A percentile compares a stretch with the other conserved stretches of the same genome.
Conservation (phyloP, 2,797 vertebrate species). For the Vespertilio murinus region DNA sequence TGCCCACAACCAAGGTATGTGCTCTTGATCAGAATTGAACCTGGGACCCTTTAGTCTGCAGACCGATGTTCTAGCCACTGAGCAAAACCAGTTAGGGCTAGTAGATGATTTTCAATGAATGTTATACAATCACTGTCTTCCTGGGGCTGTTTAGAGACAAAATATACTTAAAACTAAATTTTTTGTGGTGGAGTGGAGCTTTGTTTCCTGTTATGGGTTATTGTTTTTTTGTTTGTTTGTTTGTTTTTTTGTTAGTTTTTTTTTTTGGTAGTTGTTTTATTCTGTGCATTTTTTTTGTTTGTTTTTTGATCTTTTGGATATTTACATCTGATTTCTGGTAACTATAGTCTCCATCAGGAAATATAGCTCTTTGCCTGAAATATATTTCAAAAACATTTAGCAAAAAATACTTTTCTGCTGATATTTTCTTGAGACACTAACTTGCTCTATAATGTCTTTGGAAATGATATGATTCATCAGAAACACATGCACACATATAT, state of each 20-base stretch:
- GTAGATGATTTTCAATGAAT: neutral
- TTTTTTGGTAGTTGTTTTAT: neutral
- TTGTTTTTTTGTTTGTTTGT: too few species aligned
- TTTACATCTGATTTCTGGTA: neutral
- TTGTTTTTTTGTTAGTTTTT: too few species aligned
- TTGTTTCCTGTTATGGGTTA: neutral
- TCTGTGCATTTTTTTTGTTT: too few species aligned
- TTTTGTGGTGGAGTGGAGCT: neutral
- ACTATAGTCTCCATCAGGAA: neutral
- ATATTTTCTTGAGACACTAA: neutral
- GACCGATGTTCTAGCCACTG: too few species aligned
- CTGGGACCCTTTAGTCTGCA: too few species aligned
- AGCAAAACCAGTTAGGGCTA: neutral
- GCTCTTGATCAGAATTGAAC: too few species aligned
- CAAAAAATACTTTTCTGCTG: neutral
- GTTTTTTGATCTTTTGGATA: neutral
- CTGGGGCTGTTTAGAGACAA: neutral
- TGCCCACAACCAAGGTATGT: too few species aligned
- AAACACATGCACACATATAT: neutral
- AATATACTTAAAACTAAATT: neutral
- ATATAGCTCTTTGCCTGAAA: neutral
- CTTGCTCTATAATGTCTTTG: neutral
- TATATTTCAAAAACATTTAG: neutral
- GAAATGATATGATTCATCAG: neutral
- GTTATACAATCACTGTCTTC: neutral